Percentiles rank a stretch among this genome's conserved stretches.
Evolutionary conservation across 2,797 vertebrate species (phyloP).

Genomic region (Brachymystax lenok): DNA sequence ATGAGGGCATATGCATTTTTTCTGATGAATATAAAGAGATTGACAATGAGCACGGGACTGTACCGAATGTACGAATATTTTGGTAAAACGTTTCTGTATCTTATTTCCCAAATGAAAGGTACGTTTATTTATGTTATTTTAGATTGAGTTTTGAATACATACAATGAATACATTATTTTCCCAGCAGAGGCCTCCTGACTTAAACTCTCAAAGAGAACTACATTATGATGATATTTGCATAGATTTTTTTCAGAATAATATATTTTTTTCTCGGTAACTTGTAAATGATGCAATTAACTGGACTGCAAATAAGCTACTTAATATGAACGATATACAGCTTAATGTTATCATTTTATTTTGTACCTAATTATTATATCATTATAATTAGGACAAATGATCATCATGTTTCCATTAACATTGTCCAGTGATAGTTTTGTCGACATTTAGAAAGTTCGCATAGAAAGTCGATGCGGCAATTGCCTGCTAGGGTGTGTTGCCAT

Average conservation of each 20-base stretch:
- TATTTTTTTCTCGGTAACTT: too few species aligned
- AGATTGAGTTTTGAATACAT: constrained; percentile 3
- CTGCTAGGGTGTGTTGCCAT: too few species aligned
- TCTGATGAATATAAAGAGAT: neutral
- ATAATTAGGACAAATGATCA: neutral
- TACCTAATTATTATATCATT: neutral
- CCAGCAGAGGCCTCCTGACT: neutral
- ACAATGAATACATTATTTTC: neutral
- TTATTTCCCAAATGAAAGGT: constrained; percentile 63
- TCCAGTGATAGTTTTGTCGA: too few species aligned
- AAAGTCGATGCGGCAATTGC: too few species aligned
- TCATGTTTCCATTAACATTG: neutral
- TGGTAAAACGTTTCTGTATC: constrained; percentile 31
- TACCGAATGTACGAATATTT: neutral
- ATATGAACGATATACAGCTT: too few species aligned
- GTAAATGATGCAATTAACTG: too few species aligned
- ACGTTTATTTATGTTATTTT: constrained; percentile 31
- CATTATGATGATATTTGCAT: neutral
- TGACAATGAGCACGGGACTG: constrained; percentile 27
- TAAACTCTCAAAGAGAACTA: neutral
- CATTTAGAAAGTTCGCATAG: too few species aligned
- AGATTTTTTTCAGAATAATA: too few species aligned
- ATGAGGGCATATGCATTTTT: neutral
- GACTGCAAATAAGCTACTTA: too few species aligned
- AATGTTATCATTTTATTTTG: too few species aligned